Evolutionary conservation across 1,140 invertebrate species (phyloP), one percentile per base, ranked within the genome.

Genomic region (Saxidomus purpurata): DNA sequence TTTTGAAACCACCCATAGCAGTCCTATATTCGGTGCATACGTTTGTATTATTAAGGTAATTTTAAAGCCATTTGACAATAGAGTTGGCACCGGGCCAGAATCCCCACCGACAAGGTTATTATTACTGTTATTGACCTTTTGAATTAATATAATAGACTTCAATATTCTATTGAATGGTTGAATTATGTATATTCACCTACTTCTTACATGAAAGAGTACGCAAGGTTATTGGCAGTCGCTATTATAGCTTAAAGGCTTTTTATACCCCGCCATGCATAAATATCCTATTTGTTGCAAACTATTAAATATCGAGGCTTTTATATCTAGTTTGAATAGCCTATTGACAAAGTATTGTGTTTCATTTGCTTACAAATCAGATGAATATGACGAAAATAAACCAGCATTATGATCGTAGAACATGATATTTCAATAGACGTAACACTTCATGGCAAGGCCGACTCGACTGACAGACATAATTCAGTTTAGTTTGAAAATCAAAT

Each of bases 291-390:
- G 19, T n/a, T n/a, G n/a, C n/a, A n/a, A n/a, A n/a, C n/a, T n/a
- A n/a, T n/a, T n/a, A 38, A 43, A n/a, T 36, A 43, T n/a, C 43
- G 19, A 38, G 22, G 63, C 69, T 25, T 69, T 74, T 74, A 40
- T 43, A 28, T 43, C 2, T 22, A 38, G 11, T 40, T 40, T 74
- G 69, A 74, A 74, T 74, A 43, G 69, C 17, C 38, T 74, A 74
- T 74, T 74, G 69, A 74, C 69, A n/a, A 47, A n/a, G 19, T 74
- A 40, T 74, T 74, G 38, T 74, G n/a, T 74, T 74, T 8, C 69
- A 17, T 74, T n/a, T 25, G 19, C 38, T 38, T 40, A n/a, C 17
- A 25, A 38, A 25, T 43, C n/a, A 4, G 34, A 22, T 4, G 4
- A 74, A 74, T 74, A 40, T 40, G 69, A 74, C 69, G 19, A 22